These are phyloP conservation scores for Megaceryle torquata DNA, from an alignment of 2,113 vertebrate genomes.

Conservation along the genomic window DNA sequence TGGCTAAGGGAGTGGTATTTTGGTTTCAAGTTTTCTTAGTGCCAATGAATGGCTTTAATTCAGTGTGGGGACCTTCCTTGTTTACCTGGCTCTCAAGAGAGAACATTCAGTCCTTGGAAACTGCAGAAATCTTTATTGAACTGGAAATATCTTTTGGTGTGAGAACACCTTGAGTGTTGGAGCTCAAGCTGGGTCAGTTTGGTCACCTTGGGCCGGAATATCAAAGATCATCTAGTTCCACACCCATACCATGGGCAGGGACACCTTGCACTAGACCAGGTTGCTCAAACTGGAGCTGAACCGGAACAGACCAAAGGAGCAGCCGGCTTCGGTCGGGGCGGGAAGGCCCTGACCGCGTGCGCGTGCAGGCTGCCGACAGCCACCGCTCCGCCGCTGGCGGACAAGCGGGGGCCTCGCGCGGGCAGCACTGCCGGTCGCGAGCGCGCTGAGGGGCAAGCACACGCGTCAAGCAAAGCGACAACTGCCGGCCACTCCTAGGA, in stretches of 20 bases:
- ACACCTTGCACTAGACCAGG: neutral
- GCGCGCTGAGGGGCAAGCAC: too few species aligned
- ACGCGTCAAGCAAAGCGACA: too few species aligned
- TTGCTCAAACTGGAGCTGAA: neutral
- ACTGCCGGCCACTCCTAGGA: neutral
- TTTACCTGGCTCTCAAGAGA: neutral
- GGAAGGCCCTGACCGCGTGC: too few species aligned
- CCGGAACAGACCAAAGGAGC: neutral
- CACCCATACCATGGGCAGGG: neutral
- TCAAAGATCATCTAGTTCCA: neutral
- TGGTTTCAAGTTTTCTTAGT: neutral
- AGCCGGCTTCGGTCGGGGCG: too few species aligned
- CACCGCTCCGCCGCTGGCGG: too few species aligned
- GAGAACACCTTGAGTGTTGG: neutral
- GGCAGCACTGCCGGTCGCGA: too few species aligned
- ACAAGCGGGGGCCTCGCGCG: too few species aligned
- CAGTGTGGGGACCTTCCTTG: neutral
- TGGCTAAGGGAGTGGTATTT: neutral
- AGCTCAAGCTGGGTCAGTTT: too few species aligned
- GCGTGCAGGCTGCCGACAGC: too few species aligned
- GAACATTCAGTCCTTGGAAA: neutral
- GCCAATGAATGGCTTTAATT: neutral
- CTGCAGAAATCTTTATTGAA: rapidly evolving
- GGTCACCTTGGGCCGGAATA: too few species aligned
- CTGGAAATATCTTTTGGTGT: neutral